A percentile compares a stretch with the other conserved stretches of the same genome.
Evolutionary conservation across 2,113 vertebrate genomes (phyloP).

Genomic region (Murina feae): DNA sequence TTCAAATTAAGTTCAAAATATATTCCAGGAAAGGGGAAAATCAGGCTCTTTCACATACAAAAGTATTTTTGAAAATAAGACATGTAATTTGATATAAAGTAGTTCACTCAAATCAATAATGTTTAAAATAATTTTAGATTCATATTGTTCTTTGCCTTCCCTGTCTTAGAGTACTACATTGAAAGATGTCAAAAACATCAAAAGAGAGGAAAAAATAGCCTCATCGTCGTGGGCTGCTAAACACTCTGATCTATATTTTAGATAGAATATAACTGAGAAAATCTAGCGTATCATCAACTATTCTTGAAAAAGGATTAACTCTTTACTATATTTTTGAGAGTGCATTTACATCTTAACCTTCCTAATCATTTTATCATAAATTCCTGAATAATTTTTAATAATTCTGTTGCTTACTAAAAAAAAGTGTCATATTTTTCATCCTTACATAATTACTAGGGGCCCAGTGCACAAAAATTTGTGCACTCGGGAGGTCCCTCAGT

Average conservation of each 20-base stretch:
- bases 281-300: constrained; percentile 16
- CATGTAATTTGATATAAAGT: constrained; percentile 14
- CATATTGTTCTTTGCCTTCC: neutral
- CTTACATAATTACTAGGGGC: neutral
- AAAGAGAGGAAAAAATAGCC: neutral
- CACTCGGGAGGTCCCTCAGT: too few species aligned
- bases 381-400: neutral
- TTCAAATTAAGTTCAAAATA: constrained; percentile 46
- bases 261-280: constrained; percentile 13
- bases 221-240: constrained; percentile 14
- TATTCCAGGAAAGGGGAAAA: neutral
- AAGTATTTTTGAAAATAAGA: neutral
- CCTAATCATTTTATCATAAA: neutral
- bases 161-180: constrained; percentile 8
- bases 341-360: neutral
- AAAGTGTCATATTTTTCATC: neutral
- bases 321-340: neutral
- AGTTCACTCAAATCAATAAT: constrained; percentile 45
- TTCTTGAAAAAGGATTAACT: constrained; percentile 9
- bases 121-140: constrained; percentile 46
- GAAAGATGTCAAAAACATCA: constrained; percentile 36
- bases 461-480: too few species aligned
- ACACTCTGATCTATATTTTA: constrained; percentile 60
- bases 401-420: neutral
- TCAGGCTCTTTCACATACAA: neutral